These are phyloP conservation scores for Eupithecia dodoneata DNA, from an alignment of 2,888 invertebrate genomes.

Conservation along the genomic window DNA sequence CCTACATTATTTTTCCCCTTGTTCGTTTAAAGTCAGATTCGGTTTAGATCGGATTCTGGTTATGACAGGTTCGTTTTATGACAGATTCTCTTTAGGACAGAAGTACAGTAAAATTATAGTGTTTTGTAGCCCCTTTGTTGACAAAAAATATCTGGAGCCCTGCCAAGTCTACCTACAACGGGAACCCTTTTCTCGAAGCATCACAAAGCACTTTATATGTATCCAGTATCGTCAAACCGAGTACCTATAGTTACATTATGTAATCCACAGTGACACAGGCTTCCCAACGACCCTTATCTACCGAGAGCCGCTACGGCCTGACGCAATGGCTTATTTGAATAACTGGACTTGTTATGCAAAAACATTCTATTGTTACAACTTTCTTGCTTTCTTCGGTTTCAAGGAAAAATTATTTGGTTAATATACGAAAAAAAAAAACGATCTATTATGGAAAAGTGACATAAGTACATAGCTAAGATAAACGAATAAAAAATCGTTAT, in stretches of 20 bases:
- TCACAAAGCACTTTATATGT: no score
- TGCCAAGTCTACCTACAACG: no score
- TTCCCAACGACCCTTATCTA: background rate
- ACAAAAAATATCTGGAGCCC: background rate
- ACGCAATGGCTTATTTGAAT: constrained; percentile 1
- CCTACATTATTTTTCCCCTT: background rate
- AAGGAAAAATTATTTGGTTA: background rate
- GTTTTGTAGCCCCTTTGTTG: background rate
- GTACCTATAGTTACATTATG: background rate
- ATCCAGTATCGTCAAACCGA: background rate
- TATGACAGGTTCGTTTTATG: no score
- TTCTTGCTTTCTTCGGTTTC: background rate
- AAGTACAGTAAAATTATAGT: no score
- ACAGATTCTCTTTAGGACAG: no score
- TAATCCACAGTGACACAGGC: background rate
- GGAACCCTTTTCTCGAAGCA: no score
- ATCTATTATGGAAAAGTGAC: background rate
- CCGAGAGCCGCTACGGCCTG: background rate
- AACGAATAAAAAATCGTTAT: no score
- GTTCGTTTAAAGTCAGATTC: no score
- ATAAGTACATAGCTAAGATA: no score
- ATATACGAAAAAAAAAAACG: background rate
- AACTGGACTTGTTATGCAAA: constrained; percentile 1
- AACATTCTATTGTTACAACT: background rate
- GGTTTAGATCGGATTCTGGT: no score